A percentile compares a stretch with the other conserved stretches of the same genome.
Conservation (phyloP, 1,140 invertebrate species). For the Helicoverpa armigera region DNA sequence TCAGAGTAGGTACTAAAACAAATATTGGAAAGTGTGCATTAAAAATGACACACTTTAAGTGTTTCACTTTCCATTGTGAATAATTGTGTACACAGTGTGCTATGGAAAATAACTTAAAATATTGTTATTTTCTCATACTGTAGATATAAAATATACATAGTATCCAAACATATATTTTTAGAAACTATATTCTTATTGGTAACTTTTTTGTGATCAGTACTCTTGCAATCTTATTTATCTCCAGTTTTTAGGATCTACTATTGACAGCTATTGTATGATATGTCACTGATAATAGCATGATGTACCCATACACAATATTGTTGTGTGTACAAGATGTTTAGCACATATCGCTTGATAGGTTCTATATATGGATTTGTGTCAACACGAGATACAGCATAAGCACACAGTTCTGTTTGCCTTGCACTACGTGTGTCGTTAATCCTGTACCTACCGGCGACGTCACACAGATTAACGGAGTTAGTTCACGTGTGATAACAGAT, state of each 20-base stretch:
- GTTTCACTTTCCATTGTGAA: constrained; percentile 15
- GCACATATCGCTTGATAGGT: constrained; percentile 14
- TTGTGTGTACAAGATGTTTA: constrained; percentile 20
- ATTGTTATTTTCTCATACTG: neutral
- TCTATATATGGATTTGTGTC: constrained; percentile 16
- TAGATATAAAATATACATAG: neutral
- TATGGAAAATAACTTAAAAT: neutral
- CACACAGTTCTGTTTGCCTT: constrained; percentile 24
- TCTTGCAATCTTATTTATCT: too few relatives aligned
- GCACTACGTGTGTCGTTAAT: constrained; percentile 37
- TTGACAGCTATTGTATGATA: neutral
- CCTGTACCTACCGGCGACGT: constrained; percentile 44
- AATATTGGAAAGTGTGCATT: constrained; percentile 30
- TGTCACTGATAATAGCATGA: too few relatives aligned
- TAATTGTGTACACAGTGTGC: neutral
- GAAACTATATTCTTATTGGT: too few relatives aligned
- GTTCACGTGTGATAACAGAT: constrained; percentile 49
- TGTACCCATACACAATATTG: neutral
- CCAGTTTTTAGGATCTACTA: neutral
- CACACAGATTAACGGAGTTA: constrained; percentile 46
- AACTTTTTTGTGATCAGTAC: too few relatives aligned
- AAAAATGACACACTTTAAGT: constrained; percentile 1
- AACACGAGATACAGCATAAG: constrained; percentile 38
- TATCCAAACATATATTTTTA: neutral
- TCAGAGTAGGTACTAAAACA: neutral